phyloP scores from a whole-genome alignment of 2,797 vertebrate genomes.

The Falco concolor region DNA sequence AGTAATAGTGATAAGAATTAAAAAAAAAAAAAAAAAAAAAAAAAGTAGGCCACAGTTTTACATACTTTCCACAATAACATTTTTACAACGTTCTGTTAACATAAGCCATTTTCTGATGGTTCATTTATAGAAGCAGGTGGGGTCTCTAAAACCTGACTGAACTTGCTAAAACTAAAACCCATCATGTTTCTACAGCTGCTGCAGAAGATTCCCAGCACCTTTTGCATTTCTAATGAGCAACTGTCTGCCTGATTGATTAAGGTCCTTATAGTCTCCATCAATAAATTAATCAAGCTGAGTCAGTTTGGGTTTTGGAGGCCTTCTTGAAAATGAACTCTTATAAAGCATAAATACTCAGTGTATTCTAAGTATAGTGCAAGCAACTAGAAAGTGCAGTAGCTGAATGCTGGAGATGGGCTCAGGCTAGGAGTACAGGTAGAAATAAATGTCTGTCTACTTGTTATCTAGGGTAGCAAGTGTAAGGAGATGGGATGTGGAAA shows the following conservation, averaged over 20 bases:
- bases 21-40: too few species aligned
- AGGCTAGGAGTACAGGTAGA: not conserved
- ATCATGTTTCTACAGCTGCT: not conserved
- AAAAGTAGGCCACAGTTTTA: not conserved
- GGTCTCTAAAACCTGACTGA: not conserved
- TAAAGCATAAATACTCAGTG: not conserved
- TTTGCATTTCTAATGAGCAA: not conserved
- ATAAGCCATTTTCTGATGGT: not conserved
- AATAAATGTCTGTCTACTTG: not conserved
- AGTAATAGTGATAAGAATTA: not conserved
- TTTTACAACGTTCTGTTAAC: not conserved
- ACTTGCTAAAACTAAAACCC: not conserved
- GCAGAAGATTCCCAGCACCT: not conserved
- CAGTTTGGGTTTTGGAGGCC: not conserved
- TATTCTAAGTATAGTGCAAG: not conserved
- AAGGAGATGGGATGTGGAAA: not conserved
- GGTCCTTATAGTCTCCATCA: not conserved
- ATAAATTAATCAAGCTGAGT: constrained; percentile 1
- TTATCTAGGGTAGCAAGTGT: not conserved
- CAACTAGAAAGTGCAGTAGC: not conserved
- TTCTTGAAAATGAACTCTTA: constrained; percentile 3
- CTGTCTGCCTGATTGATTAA: constrained; percentile 41
- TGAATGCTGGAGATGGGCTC: not conserved
- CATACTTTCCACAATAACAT: not conserved
- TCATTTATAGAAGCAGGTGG: not conserved